Base-by-base conservation (phyloP, 2,113 vertebrate species). In the Delphinapterus leucas region DNA sequence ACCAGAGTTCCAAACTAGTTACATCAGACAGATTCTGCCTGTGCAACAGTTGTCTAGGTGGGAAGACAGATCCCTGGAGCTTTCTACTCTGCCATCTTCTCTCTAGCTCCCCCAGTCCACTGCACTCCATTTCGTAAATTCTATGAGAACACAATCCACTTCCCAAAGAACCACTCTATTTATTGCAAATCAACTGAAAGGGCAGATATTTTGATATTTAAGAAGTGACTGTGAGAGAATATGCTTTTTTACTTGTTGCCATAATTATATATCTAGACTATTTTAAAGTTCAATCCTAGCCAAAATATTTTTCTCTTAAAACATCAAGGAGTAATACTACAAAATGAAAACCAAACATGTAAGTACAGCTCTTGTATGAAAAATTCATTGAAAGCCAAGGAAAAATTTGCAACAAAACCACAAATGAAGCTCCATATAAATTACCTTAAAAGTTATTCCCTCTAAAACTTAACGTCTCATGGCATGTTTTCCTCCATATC, bases 351-450 rank as follows among this genome's bases (percentile, higher is more conserved):
- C 81, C 23, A 55, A 91, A 94, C 88, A 81, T 80, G 5, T 81
- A 95, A 90, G 28, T 77, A 77, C 15, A 61, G 4, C 49, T 93
- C 65, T 93, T 88, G 55, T 83, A 80, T 17, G 77, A 88, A 44
- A 81, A 91, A 96, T 76, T 88, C 53, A 67, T 89, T 81, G 67
- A 96, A 95, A 76, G 26, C 28, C 77, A 91, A 84, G 18, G 41
- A 91, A 68, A 85, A 84, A 93, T 95, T 70, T 68, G n/a, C 70
- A 93, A 74, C 86, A 95, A 97, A 90, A 76, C 38, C 77, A 85
- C 70, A 91, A 93, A 86, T 60, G 58, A 63, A 89, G 49, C 77
- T 86, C 31, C 60, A 94, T 68, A 81, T 55, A 88, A 96, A 89
- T 36, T 86, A 53, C 70, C 44, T 74, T 89, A 81, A 95, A 84